Evolutionary conservation across 2,797 vertebrate species (phyloP), one percentile per base, ranked within the genome.

Genomic region (Menidia menidia): DNA sequence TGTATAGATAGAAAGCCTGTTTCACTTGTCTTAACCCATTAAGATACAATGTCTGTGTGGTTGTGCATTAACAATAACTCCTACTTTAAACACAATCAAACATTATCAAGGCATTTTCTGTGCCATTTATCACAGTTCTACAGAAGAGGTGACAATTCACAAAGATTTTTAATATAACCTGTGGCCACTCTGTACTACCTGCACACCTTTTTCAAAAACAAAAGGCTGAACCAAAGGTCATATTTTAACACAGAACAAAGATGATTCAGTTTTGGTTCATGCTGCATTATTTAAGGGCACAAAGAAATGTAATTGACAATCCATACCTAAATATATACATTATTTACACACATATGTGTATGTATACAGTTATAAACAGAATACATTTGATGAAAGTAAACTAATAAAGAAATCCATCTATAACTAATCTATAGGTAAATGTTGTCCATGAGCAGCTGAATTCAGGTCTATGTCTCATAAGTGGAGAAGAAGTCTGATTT

Each of bases 401-500:
- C 14, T 25, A 55, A 68, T 41, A 45, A 42, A 63, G 5, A 42
- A 19, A 33, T 50, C 8, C n/a, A 30, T n/a, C 45, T 18, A 18
- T 18, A 60, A 18, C 45, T 48, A 48, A 60, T 18, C 16, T n/a
- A 33, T 45, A 25, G 56, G 30, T 14, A n/a, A 15, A 60, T n/a
- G 25, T 44, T 45, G 44, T 31, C 4, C 12, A 70, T 3, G 42
- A 1, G 33, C 25, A 63, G 57, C 50, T 64, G 13, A 44, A 52
- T 39, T 19, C 48, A 32, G 1, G 14, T 55, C 19, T 51, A 56
- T 60, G 35, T 78, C 68, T 70, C 42, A 67, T 61, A 62, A 18
- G 5, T 31, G 9, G 58, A 30, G 55, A 69, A 47, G 32, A 85
- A 67, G 42, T 65, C 19, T 3, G 10, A 69, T 83, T 79, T 68